These are phyloP conservation scores for Sebastes schlegelii DNA, from an alignment of 2,113 vertebrate species.

Conservation along the genomic window DNA sequence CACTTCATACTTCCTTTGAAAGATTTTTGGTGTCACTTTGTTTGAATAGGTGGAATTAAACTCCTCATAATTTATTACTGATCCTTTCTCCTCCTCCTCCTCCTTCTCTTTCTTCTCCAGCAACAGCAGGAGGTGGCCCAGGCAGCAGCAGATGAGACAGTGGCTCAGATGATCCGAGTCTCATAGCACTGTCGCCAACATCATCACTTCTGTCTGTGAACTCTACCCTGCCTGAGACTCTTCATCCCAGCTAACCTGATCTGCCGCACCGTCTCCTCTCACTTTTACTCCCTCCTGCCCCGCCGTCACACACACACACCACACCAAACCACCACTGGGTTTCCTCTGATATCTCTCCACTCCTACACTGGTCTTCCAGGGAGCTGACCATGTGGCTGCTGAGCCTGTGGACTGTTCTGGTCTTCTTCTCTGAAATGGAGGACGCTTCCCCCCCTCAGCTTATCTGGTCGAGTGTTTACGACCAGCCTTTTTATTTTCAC, in stretches of 20 bases:
- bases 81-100: background rate
- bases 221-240: slow-evolving; percentile 44
- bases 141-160: slow-evolving; percentile 89
- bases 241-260: slow-evolving; percentile 47
- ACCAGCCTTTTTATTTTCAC: slow-evolving; percentile 33
- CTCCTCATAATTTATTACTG: background rate
- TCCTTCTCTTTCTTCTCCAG: slow-evolving; percentile 8
- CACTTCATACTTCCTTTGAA: background rate
- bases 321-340: slow-evolving; percentile 8
- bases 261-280: slow-evolving; percentile 13
- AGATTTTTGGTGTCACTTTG: background rate
- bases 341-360: slow-evolving; percentile 37
- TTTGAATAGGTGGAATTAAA: background rate
- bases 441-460: slow-evolving; percentile 39
- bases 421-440: slow-evolving; percentile 28
- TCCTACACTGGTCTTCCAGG: slow-evolving; percentile 62
- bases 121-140: slow-evolving; percentile 87
- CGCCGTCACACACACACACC: background rate
- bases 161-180: slow-evolving; percentile 95
- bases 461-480: slow-evolving; percentile 15
- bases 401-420: slow-evolving; percentile 37
- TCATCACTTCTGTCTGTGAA: slow-evolving; percentile 31
- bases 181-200: slow-evolving; percentile 84
- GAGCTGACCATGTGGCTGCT: slow-evolving; percentile 37
- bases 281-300: background rate